Percentiles rank a stretch among this genome's conserved stretches.
Conservation (phyloP, 1,140 invertebrate genomes). For the Drosophila nikananu region DNA sequence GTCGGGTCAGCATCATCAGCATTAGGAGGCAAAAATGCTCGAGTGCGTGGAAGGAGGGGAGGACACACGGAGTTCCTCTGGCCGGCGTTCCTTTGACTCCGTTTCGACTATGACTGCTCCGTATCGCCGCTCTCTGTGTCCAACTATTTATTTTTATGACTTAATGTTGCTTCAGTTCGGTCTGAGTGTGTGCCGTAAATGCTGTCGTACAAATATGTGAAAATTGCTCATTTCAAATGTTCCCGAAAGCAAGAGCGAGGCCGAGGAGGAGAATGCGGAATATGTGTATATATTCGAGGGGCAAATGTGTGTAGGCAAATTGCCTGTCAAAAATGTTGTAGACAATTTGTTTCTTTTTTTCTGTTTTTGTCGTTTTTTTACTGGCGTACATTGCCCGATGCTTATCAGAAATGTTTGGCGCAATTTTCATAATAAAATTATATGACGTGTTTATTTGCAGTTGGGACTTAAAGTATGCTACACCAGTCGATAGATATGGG, state of each 20-base stretch:
- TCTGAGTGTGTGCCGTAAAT: slow-evolving; percentile 54
- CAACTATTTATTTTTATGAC: slow-evolving; percentile 82
- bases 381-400: slow-evolving; percentile 46
- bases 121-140: slow-evolving; percentile 46
- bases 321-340: slow-evolving; percentile 80
- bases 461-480: background rate
- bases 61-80: slow-evolving; percentile 4
- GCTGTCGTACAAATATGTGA: slow-evolving; percentile 80
- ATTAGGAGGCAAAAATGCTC: slow-evolving; percentile 60
- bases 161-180: slow-evolving; percentile 70
- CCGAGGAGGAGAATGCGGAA: background rate
- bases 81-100: slow-evolving; percentile 55
- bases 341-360: slow-evolving; percentile 66
- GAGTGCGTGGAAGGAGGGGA: slow-evolving; percentile 5
- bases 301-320: slow-evolving; percentile 68
- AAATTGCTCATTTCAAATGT: slow-evolving; percentile 81
- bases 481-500: slow-evolving; percentile 3
- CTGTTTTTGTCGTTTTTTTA: slow-evolving; percentile 37
- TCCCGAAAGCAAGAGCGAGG: slow-evolving; percentile 31
- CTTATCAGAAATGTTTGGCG: slow-evolving; percentile 68
- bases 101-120: slow-evolving; percentile 59
- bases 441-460: slow-evolving; percentile 41
- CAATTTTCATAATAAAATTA: slow-evolving; percentile 60
- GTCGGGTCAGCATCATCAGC: slow-evolving; percentile 56
- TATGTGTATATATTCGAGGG: background rate